Percentiles rank a stretch among this genome's conserved stretches.
Evolutionary conservation across 2,888 invertebrate genomes (phyloP).

Genomic region (Coelinius sp.): DNA sequence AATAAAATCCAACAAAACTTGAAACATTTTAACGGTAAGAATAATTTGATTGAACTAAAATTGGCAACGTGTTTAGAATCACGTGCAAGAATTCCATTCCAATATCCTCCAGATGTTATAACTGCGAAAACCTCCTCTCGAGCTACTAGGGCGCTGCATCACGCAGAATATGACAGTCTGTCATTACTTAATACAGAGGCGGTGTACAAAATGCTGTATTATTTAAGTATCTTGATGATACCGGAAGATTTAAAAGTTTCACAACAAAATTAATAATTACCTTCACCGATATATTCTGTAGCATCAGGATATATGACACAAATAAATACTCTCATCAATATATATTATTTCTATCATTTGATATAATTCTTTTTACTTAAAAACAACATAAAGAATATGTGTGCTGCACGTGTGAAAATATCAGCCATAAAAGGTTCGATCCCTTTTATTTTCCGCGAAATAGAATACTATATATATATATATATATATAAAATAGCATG

Average conservation of each 20-base stretch:
- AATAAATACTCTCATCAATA: background rate
- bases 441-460: constrained; percentile 22
- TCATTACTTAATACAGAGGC: constrained; percentile 52
- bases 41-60: constrained; percentile 49
- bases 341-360: background rate
- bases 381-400: background rate
- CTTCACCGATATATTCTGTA: background rate
- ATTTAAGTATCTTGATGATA: constrained; percentile 43
- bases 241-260: constrained; percentile 52
- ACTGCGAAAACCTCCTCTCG: constrained; percentile 29
- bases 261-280: constrained; percentile 61
- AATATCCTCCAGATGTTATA: constrained; percentile 31
- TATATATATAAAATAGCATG: background rate
- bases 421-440: constrained; percentile 12
- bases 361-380: background rate
- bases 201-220: constrained; percentile 36
- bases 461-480: background rate
- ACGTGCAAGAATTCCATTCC: constrained; percentile 51
- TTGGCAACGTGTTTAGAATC: constrained; percentile 40
- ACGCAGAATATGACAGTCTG: constrained; percentile 58
- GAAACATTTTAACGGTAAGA: constrained; percentile 57
- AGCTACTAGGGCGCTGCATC: constrained; percentile 16
- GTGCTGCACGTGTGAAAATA: constrained; percentile 30
- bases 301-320: constrained; percentile 2
- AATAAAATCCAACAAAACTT: constrained; percentile 3